A percentile compares a stretch with the other conserved stretches of the same genome.
Conservation (phyloP, 2,113 vertebrate species). For the western clawed frog (Xenopus tropicalis) region UCB_Xtro_10.0 CM004451.2:13911001-13911500, state of each 20-base stretch:
- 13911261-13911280: slow-evolving; percentile 94
- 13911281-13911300: slow-evolving; percentile 89
- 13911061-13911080: too few species aligned
- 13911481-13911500: too few species aligned
- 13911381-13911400: slow-evolving; percentile 74
- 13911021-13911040: too few species aligned
- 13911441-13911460: too few species aligned
- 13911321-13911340: slow-evolving; percentile 97
- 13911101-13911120: too few species aligned
- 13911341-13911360: slow-evolving; percentile 92
- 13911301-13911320: slow-evolving; percentile 92
- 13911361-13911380: slow-evolving; percentile 90
- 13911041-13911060: too few species aligned
- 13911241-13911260: slow-evolving; percentile 93
- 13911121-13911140: slow-evolving; percentile 62
- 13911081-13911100: too few species aligned
- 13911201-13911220: slow-evolving; percentile 93
- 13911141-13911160: slow-evolving; percentile 75
- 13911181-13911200: slow-evolving; percentile 85
- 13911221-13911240: slow-evolving; percentile 89
- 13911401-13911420: neutral
- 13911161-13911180: slow-evolving; percentile 85
- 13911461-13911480: too few species aligned
- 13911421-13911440: too few species aligned
- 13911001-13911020: too few species aligned